Conservation (phyloP, 2,888 invertebrate species). For the Actias luna region DNA sequence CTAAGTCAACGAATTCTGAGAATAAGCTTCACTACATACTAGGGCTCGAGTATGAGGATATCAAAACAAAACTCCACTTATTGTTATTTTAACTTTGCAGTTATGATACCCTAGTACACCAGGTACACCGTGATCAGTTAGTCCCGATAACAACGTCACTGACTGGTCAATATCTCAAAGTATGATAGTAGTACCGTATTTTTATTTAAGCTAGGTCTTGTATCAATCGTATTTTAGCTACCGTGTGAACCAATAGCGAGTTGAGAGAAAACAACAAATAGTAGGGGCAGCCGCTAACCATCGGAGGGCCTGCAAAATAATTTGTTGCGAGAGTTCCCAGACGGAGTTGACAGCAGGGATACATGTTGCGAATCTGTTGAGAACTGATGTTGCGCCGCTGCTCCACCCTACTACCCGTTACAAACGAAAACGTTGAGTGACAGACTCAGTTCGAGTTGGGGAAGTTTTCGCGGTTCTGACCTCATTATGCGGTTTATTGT, state of each 20-base stretch:
- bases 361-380: conserved; percentile 19
- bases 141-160: no score
- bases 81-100: no score
- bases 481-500: conserved; percentile 13
- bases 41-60: no score
- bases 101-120: no score
- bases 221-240: no score
- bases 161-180: no score
- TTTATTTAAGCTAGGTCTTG: no score
- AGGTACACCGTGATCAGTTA: no score
- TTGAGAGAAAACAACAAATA: conserved; percentile 12
- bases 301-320: conserved; percentile 41
- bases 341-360: conserved; percentile 40
- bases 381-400: conserved; percentile 21
- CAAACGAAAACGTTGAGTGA: conserved; percentile 25
- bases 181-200: no score
- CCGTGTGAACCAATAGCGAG: background rate
- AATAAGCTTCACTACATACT: no score
- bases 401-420: conserved; percentile 13
- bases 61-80: no score
- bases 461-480: conserved; percentile 16
- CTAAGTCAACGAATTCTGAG: no score
- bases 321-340: conserved; percentile 45
- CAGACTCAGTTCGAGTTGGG: conserved; percentile 15
- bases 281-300: conserved; percentile 27